Base-by-base conservation (phyloP, 2,113 vertebrate genomes). In the Turnix velox region DNA sequence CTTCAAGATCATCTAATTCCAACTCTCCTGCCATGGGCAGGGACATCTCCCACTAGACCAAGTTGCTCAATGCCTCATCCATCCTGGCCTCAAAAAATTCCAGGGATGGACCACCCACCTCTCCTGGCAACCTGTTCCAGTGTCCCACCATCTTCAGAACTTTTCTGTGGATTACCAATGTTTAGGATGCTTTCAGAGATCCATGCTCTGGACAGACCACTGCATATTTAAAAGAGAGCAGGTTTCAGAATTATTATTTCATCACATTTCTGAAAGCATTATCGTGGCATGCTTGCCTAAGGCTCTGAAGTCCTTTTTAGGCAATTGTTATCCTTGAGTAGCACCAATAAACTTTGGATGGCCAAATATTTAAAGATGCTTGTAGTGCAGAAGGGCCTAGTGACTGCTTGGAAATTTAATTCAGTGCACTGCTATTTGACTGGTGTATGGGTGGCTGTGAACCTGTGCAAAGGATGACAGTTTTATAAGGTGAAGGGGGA, bases 331-430 rank as follows among this genome's bases (percentile, higher is more conserved):
- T 61, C 58, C 58, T 66, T 48, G 46, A 61, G 51, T 24, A 39
- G 43, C 25, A 52, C 43, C 62, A 65, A 42, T 65, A 81, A 81
- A 71, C 63, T 81, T 65, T 25, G 17, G 45, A 42, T 11, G 45
- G 48, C 51, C 58, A 81, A 90, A 71, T 76, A 65, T 81, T 81
- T 89, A 59, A 71, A 84, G 59, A 33, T 24, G n/a, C 28, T 66
- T 42, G 23, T 33, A 16, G 58, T 31, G 66, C 62, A 88, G 62
- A 89, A 63, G 20, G 31, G 10, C 58, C 31, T 75, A n/a, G 8
- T 39, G 62, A 11, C 51, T 78, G 25, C 39, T 45, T 43, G 61
- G 73, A 45, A 43, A 10, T 63, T 87, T 74, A 78, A 67, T 63
- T 59, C 19, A 30, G 37, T 10, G 78, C 31, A 18, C 22, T 31